Evolutionary conservation across 1,140 invertebrate species (phyloP).

Genomic region (Calliphora vicina): DNA sequence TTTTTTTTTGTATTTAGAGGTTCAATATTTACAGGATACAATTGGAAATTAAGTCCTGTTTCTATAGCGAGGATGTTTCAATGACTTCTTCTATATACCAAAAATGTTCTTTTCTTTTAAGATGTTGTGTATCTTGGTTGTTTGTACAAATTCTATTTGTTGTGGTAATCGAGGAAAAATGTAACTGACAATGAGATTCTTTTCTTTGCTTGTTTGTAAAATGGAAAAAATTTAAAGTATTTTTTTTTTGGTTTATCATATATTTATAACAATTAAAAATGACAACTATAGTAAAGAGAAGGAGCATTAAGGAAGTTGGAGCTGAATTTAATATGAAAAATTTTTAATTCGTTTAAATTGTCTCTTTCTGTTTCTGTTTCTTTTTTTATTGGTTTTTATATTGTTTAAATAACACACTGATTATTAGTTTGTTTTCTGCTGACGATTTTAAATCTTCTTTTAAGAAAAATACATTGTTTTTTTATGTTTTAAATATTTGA

Average conservation of each 20-base stretch:
- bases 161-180: conserved; percentile 9
- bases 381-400: background rate
- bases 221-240: background rate
- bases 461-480: background rate
- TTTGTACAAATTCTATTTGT: background rate
- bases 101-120: background rate
- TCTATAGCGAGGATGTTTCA: conserved; percentile 15
- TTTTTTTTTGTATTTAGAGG: conserved; percentile 4
- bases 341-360: background rate
- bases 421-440: background rate
- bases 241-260: background rate
- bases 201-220: background rate
- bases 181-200: background rate
- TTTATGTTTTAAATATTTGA: background rate
- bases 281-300: background rate
- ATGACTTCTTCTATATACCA: background rate
- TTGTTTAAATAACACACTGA: background rate
- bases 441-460: background rate
- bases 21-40: conserved; percentile 15
- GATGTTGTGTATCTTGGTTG: background rate
- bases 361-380: background rate
- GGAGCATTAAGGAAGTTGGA: background rate
- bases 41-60: background rate
- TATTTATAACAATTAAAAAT: background rate
- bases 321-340: background rate